Base-by-base conservation (phyloP, 2,888 invertebrate genomes). In the Lysandra coridon region DNA sequence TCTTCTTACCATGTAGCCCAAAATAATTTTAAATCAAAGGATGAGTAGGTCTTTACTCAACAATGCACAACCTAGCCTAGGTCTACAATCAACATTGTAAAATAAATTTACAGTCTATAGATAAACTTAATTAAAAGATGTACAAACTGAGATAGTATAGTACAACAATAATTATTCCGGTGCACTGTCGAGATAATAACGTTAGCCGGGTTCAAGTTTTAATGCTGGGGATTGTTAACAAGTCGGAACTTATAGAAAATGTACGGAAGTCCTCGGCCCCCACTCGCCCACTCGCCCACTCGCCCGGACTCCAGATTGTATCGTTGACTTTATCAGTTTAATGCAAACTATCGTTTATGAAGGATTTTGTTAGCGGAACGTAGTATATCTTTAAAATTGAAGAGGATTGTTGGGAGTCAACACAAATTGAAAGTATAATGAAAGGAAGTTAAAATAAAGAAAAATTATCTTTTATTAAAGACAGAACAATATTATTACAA, bases 241-340 rank as follows among this genome's bases (percentile, higher is more conserved):
- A 80, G 78, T 80, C 78, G 78, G 64, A 80, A 82, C 78, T 80
- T 82, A 80, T 82, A 81, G 81, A 80, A 79, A 81, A 80, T 80
- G 79, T 80, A 77, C 78, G 78, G 78, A 80, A 80, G 78, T 82
- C 78, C 78, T 77, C 62, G 73, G 74, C 76, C 49, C 57, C 74
- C 74, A 44, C 60, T 17, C 17, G 12, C 17, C 57, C 57, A 17
- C 57, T 57, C 78, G 79, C 17, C 57, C 17, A 4, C 57, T 57
- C 78, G 79, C 77, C 30, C 44, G 14, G 49, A 53, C 49, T 53
- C 23, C 44, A 75, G 44, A 74, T 44, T 74, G 74, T 74, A 74
- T 74, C 74, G 74, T 74, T 74, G 40, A 44, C 74, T 74, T 74
- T 74, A 44, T 74, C 74, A 74, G 74, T 40, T 44, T 74, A 44